Conservation (phyloP, 2,113 vertebrate species). For the Colius striatus region DNA sequence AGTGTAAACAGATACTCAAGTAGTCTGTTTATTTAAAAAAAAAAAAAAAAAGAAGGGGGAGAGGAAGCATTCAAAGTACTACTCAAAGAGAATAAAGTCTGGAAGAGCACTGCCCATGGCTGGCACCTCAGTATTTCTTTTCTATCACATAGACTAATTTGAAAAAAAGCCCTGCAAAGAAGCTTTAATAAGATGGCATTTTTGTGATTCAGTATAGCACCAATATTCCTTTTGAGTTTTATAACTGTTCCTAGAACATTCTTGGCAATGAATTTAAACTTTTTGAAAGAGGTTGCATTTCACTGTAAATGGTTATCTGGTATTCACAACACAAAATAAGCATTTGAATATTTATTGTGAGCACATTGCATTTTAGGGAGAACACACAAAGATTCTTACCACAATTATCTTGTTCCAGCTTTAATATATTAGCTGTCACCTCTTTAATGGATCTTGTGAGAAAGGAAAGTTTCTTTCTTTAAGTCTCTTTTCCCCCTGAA, state of each 20-base stretch:
- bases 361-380: constrained; percentile 62
- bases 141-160: constrained; percentile 25
- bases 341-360: constrained; percentile 79
- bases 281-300: constrained; percentile 67
- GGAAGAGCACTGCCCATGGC: constrained; percentile 9
- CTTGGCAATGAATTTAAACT: constrained; percentile 60
- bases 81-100: constrained; percentile 29
- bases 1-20: constrained; percentile 46
- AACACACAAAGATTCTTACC: constrained; percentile 77
- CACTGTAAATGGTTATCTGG: constrained; percentile 73
- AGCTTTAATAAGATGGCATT: constrained; percentile 54
- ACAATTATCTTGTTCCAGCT: constrained; percentile 80
- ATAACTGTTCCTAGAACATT: constrained; percentile 63
- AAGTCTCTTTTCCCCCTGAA: constrained; percentile 73
- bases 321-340: constrained; percentile 75
- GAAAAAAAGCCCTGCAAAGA: constrained; percentile 65
- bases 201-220: constrained; percentile 51
- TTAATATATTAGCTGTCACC: constrained; percentile 81
- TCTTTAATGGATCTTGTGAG: constrained; percentile 77
- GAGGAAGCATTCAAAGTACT: constrained; percentile 25
- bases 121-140: constrained; percentile 58
- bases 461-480: constrained; percentile 81
- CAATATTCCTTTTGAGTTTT: constrained; percentile 67
- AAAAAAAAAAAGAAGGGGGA: not conserved
- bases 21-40: not conserved